phyloP scores from a whole-genome alignment of 37 sponge, comb jelly and placozoan genomes.

The Agelas oroides region DNA sequence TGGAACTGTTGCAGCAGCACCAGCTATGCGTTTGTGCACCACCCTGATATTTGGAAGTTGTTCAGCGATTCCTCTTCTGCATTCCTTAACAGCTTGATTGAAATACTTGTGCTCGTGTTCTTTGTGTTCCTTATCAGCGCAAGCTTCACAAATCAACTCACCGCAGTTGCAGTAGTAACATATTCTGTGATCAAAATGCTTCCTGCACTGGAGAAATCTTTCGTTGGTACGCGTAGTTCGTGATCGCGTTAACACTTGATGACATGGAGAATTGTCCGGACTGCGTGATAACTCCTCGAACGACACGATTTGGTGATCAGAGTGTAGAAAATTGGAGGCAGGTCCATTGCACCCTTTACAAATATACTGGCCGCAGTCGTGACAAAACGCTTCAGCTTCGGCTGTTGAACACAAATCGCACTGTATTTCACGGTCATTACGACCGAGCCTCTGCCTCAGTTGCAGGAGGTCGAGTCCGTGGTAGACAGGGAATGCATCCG shows the following conservation, averaged over 20 bases:
- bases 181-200: no score
- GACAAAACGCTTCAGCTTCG: not conserved
- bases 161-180: conserved; percentile 8
- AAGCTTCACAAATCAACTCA: not conserved
- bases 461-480: not conserved
- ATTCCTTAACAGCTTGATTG: not conserved
- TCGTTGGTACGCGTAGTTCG: no score
- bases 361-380: not conserved
- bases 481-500: conserved; percentile 17
- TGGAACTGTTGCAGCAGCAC: not conserved
- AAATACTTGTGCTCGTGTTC: not conserved
- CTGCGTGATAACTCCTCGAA: not conserved
- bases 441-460: not conserved
- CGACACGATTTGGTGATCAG: conserved; percentile 3
- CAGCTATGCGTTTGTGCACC: not conserved
- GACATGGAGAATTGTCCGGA: not conserved
- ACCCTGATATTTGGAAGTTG: not conserved
- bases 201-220: no score
- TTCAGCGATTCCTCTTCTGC: not conserved
- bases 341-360: conserved; percentile 1
- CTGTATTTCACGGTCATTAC: no score
- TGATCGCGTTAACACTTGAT: not conserved
- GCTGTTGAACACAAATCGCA: no score
- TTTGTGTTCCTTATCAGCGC: not conserved
- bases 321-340: no score